Percentiles rank a stretch among this genome's conserved stretches.
Conservation (phyloP, 64 coral and sea anemone species). For the Cladopsammia gracilis region DNA sequence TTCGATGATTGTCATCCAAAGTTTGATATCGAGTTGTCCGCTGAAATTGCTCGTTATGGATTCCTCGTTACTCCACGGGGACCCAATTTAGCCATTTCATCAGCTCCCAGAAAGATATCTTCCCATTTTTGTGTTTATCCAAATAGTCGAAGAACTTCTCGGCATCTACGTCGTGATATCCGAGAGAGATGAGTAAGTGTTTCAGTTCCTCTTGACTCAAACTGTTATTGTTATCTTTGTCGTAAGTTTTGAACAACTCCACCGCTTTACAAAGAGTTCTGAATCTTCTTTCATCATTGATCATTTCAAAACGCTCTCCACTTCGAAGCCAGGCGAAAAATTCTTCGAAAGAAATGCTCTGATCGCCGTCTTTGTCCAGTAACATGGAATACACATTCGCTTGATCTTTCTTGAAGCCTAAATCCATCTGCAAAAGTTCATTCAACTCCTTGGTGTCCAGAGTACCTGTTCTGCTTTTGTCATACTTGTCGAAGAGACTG, state of each 20-base stretch:
- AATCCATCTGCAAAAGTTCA: constrained; percentile 43
- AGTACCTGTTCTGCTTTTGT: constrained; percentile 28
- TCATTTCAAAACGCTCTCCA: constrained; percentile 37
- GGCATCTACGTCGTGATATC: constrained; percentile 29
- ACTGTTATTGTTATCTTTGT: constrained; percentile 36
- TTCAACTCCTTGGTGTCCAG: constrained; percentile 28
- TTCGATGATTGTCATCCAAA: too few relatives aligned
- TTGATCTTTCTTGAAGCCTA: constrained; percentile 57
- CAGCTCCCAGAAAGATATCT: constrained; percentile 63
- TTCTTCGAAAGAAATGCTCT: constrained; percentile 51
- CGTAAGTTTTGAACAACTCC: constrained; percentile 60
- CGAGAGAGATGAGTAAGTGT: constrained; percentile 29
- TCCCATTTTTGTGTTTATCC: constrained; percentile 57
- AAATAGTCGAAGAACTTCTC: constrained; percentile 52
- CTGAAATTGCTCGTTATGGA: background rate
- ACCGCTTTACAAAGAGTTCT: constrained; percentile 61
- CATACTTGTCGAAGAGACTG: constrained; percentile 63
- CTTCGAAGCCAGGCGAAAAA: constrained; percentile 68
- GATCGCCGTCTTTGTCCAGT: constrained; percentile 67
- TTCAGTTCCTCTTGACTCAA: constrained; percentile 43
- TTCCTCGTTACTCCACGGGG: background rate
- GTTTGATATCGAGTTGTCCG: too few relatives aligned
- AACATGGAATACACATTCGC: constrained; percentile 34
- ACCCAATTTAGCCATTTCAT: constrained; percentile 72
- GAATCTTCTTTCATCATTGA: constrained; percentile 20